These are phyloP conservation scores for Neelides sp. DNA, from an alignment of 1,140 invertebrate species.

Conservation along the genomic window DNA sequence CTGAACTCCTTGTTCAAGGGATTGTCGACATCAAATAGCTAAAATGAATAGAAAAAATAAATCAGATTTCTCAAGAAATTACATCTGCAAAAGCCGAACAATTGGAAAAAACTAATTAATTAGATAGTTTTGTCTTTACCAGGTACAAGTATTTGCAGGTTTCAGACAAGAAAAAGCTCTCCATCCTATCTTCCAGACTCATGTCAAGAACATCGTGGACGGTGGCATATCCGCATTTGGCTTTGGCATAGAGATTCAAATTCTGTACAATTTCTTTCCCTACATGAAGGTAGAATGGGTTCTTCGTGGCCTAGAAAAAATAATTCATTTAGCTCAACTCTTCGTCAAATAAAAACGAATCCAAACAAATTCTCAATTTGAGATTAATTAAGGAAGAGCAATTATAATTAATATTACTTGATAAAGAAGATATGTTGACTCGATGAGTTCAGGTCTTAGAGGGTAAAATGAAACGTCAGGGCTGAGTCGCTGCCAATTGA, in stretches of 20 bases:
- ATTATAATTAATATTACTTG: constrained; percentile 34
- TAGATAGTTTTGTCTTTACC: too few relatives aligned
- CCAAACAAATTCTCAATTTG: background rate
- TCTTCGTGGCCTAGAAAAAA: constrained; percentile 50
- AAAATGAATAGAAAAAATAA: background rate
- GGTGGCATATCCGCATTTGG: constrained; percentile 55
- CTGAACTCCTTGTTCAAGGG: constrained; percentile 46
- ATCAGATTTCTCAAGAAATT: background rate
- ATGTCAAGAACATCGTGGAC: constrained; percentile 57
- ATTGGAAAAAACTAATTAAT: background rate
- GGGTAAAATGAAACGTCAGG: constrained; percentile 57
- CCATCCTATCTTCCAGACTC: constrained; percentile 55
- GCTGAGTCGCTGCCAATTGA: constrained; percentile 50
- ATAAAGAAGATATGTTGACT: constrained; percentile 58
- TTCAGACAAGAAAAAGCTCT: constrained; percentile 58
- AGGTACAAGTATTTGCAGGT: constrained; percentile 59
- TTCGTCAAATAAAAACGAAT: constrained; percentile 1
- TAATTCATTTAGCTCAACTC: constrained; percentile 5
- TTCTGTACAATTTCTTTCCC: constrained; percentile 49
- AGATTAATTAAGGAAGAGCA: background rate
- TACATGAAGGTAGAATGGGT: constrained; percentile 59
- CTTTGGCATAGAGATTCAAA: constrained; percentile 47
- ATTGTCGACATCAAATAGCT: constrained; percentile 57
- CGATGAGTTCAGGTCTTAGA: constrained; percentile 51
- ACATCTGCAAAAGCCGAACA: background rate